Evolutionary conservation across 2,797 vertebrate genomes (phyloP), one percentile per base, ranked within the genome.

Genomic region (Hypotaenidia philippensis): DNA sequence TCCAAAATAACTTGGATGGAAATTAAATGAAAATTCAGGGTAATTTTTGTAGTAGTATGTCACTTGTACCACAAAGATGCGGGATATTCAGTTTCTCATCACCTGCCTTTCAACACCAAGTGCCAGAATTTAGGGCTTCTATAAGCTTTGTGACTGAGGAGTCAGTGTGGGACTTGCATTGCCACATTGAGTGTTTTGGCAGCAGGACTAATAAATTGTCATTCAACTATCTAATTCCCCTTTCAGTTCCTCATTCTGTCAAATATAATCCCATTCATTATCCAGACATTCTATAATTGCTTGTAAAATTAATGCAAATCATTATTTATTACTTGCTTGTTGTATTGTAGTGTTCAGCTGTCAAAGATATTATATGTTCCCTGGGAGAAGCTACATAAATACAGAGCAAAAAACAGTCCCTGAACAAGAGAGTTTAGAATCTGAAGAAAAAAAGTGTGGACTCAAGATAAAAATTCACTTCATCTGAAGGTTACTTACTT

Each of bases 401-500:
- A 69, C 7, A 45, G 38, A 76, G 25, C 10, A 81, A 93, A 91
- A 88, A 47, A 57, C 31, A 47, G 68, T 21, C 27, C 13, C 32
- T 49, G 27, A 57, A 17, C 0, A 0, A 71, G 9, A 29, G 34
- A 79, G 21, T 11, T 85, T 26, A 47, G 47, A 80, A 80, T 68
- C 18, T 31, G n/a, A 75, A 41, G 26, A 77, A 72, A 81, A 81
- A 79, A 17, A 8, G 4, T 7, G 45, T 49, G 6, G 4, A 38
- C 22, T 40, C 36, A 15, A 74, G n/a, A 57, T n/a, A 36, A 1
- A 57, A 32, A 85, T 16, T 38, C 45, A 53, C 41, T 31, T 52
- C 5, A 44, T 53, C 4, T 32, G 23, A 9, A 34, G 20, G 63
- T 76, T 66, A 90, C 98, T 97, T 98, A 99, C 99, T 99, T 99